A percentile compares a stretch with the other conserved stretches of the same genome.
Evolutionary conservation across 1,140 invertebrate genomes (phyloP).

Genomic region (Drosophila melanogaster): DNA sequence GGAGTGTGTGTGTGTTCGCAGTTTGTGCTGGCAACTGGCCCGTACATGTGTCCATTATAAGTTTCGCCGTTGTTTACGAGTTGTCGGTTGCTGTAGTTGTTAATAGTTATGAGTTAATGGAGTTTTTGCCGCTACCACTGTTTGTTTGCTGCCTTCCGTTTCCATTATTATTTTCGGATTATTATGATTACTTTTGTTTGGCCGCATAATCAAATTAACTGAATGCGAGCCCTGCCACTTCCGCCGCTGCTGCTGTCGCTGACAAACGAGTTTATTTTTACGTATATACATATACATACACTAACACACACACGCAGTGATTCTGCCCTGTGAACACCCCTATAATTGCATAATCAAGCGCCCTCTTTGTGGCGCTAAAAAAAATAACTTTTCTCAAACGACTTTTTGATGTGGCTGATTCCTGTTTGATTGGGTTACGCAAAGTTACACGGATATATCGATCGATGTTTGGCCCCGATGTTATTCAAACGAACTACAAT

Average conservation of each 20-base stretch:
- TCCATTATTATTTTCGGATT: slow-evolving; percentile 77
- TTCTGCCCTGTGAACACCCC: slow-evolving; percentile 29
- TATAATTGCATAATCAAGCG: slow-evolving; percentile 56
- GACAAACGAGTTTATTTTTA: slow-evolving; percentile 47
- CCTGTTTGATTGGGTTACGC: slow-evolving; percentile 54
- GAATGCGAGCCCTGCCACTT: slow-evolving; percentile 36
- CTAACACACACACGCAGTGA: background rate
- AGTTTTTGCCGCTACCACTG: slow-evolving; percentile 55
- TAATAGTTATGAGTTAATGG: slow-evolving; percentile 83
- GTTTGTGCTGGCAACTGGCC: slow-evolving; percentile 29
- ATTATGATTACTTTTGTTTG: slow-evolving; percentile 78
- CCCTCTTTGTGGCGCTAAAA: background rate
- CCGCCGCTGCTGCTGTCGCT: slow-evolving; percentile 17
- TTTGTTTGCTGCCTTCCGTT: slow-evolving; percentile 57
- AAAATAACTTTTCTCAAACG: slow-evolving; percentile 53
- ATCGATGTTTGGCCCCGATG: slow-evolving; percentile 5
- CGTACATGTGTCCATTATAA: slow-evolving; percentile 81
- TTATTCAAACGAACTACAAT: background rate
- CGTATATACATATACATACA: no score
- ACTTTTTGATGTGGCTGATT: slow-evolving; percentile 74
- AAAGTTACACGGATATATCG: slow-evolving; percentile 36
- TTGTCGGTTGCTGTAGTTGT: slow-evolving; percentile 63
- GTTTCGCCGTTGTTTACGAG: slow-evolving; percentile 77
- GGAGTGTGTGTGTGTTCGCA: slow-evolving; percentile 26
- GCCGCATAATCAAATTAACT: slow-evolving; percentile 79